Conservation (phyloP, 1,140 invertebrate species). For the Spodoptera frugiperda region DNA sequence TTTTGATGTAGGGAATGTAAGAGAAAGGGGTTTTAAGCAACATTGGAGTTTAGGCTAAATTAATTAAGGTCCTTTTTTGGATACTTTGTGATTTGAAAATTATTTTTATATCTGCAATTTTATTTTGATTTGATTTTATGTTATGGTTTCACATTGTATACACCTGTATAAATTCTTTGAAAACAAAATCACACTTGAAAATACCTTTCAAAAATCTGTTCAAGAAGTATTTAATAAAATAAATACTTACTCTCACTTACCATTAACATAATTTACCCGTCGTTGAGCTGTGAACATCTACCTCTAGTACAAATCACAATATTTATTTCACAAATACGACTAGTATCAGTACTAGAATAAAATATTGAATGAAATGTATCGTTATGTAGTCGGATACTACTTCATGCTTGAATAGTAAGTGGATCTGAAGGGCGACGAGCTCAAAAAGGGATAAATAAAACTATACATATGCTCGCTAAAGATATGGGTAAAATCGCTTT, state of each 20-base stretch:
- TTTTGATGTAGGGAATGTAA: slow-evolving; percentile 3
- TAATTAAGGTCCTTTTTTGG: too few relatives aligned
- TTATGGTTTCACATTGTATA: too few relatives aligned
- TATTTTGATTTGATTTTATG: too few relatives aligned
- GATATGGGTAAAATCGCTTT: slow-evolving; percentile 12
- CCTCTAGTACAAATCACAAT: slow-evolving; percentile 37
- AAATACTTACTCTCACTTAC: slow-evolving; percentile 17
- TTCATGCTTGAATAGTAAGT: slow-evolving; percentile 25
- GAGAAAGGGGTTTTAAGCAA: too few relatives aligned
- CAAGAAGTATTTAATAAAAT: neutral
- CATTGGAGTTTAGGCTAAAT: too few relatives aligned
- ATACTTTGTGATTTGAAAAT: too few relatives aligned
- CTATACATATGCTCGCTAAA: slow-evolving; percentile 3
- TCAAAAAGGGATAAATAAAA: slow-evolving; percentile 11
- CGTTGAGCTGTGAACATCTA: slow-evolving; percentile 21
- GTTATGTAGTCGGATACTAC: slow-evolving; percentile 26
- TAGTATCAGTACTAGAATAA: slow-evolving; percentile 15
- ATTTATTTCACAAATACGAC: slow-evolving; percentile 23
- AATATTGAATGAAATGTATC: slow-evolving; percentile 36
- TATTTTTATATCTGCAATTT: too few relatives aligned
- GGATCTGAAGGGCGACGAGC: slow-evolving; percentile 5
- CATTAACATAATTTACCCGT: slow-evolving; percentile 24
- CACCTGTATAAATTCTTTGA: too few relatives aligned
- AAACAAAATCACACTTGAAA: too few relatives aligned
- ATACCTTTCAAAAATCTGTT: too few relatives aligned